Conservation (phyloP, 2,888 invertebrate species). For the Sarcophaga subvicina region DNA sequence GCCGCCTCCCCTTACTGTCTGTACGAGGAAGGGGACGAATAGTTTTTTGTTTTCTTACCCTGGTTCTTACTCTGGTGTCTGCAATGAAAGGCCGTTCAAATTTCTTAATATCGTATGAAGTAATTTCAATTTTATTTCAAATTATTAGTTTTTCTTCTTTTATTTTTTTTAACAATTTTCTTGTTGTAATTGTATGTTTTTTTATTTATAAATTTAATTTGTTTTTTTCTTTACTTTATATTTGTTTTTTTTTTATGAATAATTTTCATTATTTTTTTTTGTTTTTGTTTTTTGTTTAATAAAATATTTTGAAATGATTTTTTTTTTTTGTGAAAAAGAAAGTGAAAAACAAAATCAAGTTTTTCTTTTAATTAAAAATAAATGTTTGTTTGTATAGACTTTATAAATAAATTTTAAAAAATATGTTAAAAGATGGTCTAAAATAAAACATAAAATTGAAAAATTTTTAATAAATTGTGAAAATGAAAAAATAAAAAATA, state of each 20-base stretch:
- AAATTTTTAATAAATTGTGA: neutral
- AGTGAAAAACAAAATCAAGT: too few relatives aligned
- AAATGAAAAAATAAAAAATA: slow-evolving; percentile 1
- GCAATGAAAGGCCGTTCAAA: neutral
- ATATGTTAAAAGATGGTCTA: too few relatives aligned
- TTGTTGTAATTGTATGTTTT: neutral
- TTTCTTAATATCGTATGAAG: neutral
- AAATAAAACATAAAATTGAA: too few relatives aligned
- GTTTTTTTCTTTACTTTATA: neutral
- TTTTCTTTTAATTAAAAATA: too few relatives aligned
- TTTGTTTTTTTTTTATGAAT: neutral
- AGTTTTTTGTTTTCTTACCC: too few relatives aligned
- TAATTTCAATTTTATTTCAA: slow-evolving; percentile 34
- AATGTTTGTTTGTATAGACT: too few relatives aligned
- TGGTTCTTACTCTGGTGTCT: neutral
- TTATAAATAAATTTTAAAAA: too few relatives aligned
- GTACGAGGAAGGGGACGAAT: too few relatives aligned
- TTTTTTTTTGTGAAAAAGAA: too few relatives aligned
- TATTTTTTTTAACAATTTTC: neutral
- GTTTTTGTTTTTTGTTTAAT: too few relatives aligned
- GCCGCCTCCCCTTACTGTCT: too few relatives aligned
- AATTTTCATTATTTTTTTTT: neutral
- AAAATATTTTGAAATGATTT: too few relatives aligned
- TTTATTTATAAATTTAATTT: neutral
- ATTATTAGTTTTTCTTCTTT: slow-evolving; percentile 9